Base-by-base conservation (phyloP, 2,888 invertebrate species). In the Epirrhoe alternata region DNA sequence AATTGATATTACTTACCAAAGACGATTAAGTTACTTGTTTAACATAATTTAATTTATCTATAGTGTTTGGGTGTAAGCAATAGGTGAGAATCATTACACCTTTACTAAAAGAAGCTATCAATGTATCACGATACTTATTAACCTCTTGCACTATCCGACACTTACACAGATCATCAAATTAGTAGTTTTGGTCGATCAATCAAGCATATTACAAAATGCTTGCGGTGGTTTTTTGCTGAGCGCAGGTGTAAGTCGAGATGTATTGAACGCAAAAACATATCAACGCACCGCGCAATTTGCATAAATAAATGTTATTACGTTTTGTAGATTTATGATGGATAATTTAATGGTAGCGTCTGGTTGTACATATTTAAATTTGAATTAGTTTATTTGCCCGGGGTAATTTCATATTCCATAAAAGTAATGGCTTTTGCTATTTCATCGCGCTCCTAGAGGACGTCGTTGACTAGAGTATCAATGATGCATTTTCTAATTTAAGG, bases 391-490 rank as follows among this genome's bases (percentile, higher is more conserved):
- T 77, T 77, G 74, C 78, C 68, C 71, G 69, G 76, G 66, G 73
- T 74, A 74, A 76, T 75, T 82, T 80, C 77, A 78, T 75, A 74
- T 79, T 71, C 74, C 74, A 82, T 85, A 78, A 83, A 81, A 76
- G 77, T 83, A 78, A 83, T 81, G 77, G 69, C 68, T 64, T 54
- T 66, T 67, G 74, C 74, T 77, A 75, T 78, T 76, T 79, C 74
- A 65, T 75, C 64, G 64, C 63, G 69, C 66, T 77, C 73, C 71
- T 73, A 75, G 66, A 70, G 59, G 61, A 62, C 66, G 71, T 77
- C 76, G 74, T 78, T 75, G 77, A 68, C 69, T 70, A 61, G 61
- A 59, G 16, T 54, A 67, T 64, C 65, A 61, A 24, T 24, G 24
- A 24, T 24, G 24, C 24, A 2, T 24, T 24, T 24, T 24, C 24